Conservation (phyloP, 2,888 invertebrate species). For the Plagiodera versicolora region DNA sequence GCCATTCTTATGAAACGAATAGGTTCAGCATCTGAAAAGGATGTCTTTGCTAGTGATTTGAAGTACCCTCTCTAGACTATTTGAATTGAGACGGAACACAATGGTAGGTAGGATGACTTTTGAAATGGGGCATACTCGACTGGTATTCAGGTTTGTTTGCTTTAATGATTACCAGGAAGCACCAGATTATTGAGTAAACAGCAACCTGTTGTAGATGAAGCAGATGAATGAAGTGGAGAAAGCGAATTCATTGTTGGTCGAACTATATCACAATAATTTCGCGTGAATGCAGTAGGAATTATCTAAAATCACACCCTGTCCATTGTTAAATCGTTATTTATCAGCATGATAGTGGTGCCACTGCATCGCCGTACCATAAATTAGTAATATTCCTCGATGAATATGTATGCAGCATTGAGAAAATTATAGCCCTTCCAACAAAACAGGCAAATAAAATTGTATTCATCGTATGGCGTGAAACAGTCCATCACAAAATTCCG, state of each 20-base stretch:
- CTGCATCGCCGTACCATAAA: conserved; percentile 26
- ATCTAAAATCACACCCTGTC: neutral
- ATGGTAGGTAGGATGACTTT: conserved; percentile 19
- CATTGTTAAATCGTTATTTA: conserved; percentile 4
- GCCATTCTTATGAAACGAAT: neutral
- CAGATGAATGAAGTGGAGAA: neutral
- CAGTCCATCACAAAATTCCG: conserved; percentile 32
- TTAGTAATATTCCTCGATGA: conserved; percentile 30
- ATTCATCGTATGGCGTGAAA: conserved; percentile 30
- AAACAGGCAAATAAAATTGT: conserved; percentile 36
- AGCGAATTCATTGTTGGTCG: too few species aligned
- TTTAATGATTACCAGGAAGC: conserved; percentile 11
- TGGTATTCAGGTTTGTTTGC: conserved; percentile 17
- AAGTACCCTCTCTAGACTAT: neutral
- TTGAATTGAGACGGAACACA: neutral
- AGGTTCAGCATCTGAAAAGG: neutral
- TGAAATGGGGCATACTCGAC: conserved; percentile 8
- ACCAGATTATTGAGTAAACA: neutral
- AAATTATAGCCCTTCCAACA: conserved; percentile 36
- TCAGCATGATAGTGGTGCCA: conserved; percentile 10
- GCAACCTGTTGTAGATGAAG: neutral
- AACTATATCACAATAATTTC: neutral
- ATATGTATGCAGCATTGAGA: conserved; percentile 32
- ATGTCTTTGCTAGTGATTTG: neutral
- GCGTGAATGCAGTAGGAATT: too few species aligned